These are phyloP conservation scores for Tokudaia tokunoshimensis DNA, from an alignment of 2,797 vertebrate species.

Conservation along the genomic window DNA sequence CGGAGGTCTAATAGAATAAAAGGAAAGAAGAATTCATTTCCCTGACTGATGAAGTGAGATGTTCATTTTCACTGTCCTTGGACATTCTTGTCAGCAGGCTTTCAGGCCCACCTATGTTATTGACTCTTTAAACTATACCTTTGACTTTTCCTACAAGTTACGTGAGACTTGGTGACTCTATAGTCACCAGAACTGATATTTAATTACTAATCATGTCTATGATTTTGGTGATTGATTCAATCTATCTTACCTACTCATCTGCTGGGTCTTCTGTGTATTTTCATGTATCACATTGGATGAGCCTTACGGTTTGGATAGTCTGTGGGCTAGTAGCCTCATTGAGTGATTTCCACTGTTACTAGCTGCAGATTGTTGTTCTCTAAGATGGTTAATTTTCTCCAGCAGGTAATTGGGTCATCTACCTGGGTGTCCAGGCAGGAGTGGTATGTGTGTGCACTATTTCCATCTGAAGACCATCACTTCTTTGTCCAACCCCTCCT, in stretches of 20 bases:
- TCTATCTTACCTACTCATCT: neutral
- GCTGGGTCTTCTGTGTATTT: neutral
- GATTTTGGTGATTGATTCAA: neutral
- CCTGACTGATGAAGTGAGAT: neutral
- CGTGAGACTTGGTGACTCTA: neutral
- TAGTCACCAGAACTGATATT: neutral
- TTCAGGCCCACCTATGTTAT: neutral
- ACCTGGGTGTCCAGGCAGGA: neutral
- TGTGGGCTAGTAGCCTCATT: too few species aligned
- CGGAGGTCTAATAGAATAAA: neutral
- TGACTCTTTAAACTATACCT: neutral
- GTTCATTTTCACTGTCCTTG: too few species aligned
- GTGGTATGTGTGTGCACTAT: too few species aligned
- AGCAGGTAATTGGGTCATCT: too few species aligned
- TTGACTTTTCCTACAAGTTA: neutral
- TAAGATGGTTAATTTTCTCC: neutral
- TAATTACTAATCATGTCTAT: neutral
- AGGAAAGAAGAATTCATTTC: neutral
- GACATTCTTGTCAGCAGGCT: neutral
- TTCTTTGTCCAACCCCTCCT: neutral
- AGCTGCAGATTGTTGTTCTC: neutral
- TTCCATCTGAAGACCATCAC: neutral
- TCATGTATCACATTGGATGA: rapidly evolving
- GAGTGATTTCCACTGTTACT: rapidly evolving
- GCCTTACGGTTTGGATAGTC: neutral